These are phyloP conservation scores for Anodontia alba DNA, from an alignment of 2,888 invertebrate species.

Conservation along the genomic window DNA sequence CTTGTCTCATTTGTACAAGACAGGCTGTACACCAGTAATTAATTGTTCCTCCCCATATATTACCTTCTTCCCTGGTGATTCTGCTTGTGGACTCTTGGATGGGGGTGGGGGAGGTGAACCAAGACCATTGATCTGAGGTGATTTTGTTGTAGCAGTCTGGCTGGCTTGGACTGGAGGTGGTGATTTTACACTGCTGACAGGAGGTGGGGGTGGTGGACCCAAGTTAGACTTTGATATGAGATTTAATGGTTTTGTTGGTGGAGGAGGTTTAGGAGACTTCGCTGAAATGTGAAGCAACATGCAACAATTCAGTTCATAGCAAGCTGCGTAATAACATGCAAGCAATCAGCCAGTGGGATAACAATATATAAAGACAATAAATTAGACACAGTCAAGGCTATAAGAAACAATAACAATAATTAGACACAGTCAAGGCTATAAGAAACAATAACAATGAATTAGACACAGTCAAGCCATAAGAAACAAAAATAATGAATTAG, in stretches of 20 bases:
- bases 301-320: background rate
- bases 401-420: too few relatives aligned
- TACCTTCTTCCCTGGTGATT: slow-evolving; percentile 13
- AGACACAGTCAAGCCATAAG: too few relatives aligned
- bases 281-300: slow-evolving; percentile 1
- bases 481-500: too few relatives aligned
- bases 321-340: too few relatives aligned
- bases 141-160: background rate
- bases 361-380: too few relatives aligned
- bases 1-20: too few relatives aligned
- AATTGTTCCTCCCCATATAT: too few relatives aligned
- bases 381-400: too few relatives aligned
- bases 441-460: too few relatives aligned
- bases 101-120: slow-evolving; percentile 48
- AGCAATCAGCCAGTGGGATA: too few relatives aligned
- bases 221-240: background rate
- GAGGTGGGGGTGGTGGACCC: slow-evolving; percentile 9
- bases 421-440: too few relatives aligned
- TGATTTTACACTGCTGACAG: background rate
- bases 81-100: background rate
- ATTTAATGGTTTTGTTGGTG: slow-evolving; percentile 26
- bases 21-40: too few relatives aligned
- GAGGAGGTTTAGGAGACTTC: slow-evolving; percentile 16
- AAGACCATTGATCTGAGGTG: background rate
- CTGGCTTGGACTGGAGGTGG: background rate